Base-by-base conservation (phyloP, 2,113 vertebrate genomes). In the Odontesthes bonariensis region DNA sequence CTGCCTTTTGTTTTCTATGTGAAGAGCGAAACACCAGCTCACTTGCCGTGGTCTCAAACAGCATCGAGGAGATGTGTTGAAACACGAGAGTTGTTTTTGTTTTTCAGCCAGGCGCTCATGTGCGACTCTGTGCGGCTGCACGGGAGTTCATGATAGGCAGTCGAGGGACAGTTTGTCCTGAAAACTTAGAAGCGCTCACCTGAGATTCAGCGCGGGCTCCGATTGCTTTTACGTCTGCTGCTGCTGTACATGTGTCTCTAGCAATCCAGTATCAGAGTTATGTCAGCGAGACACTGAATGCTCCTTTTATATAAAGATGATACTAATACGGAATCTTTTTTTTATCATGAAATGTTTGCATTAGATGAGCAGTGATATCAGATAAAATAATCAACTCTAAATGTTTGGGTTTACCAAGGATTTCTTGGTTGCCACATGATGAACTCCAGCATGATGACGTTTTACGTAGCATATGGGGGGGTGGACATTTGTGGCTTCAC, bases 51-150 rank as follows among this genome's bases (percentile, higher is more conserved):
- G 31, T 63, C 80, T 69, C 20, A 27, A 64, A 53, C 75, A 32
- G 38, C 63, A 27, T 9, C 1, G 6, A 47, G 35, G 54, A 1
- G 3, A 58, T 44, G 2, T 16, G 22, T 51, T 78, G 86, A 82
- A 91, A 88, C 70, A 12, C 0, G 58, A 82, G 81, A 79, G 8
- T 38, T 14, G 58, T 61, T 80, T 38, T 61, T 78, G 73, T 63
- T 70, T 82, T 72, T 65, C 76, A 77, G 47, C 64, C 47, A 42
- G 62, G 33, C 4, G 78, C 76, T 79, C 61, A 32, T 62, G 71
- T 84, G 69, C 10, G 10, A 27, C 47, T 44, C 46, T 62, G 31
- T 32, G 69, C 64, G 51, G 51, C 40, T 42, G 60, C 4, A 17
- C 64, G 5, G 14, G 64, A 77, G 82, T 20, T 61, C 78, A 46